Evolutionary conservation across 1,140 invertebrate genomes (phyloP), one percentile per base, ranked within the genome.

Genomic region (Ptiloglossa arizonensis): DNA sequence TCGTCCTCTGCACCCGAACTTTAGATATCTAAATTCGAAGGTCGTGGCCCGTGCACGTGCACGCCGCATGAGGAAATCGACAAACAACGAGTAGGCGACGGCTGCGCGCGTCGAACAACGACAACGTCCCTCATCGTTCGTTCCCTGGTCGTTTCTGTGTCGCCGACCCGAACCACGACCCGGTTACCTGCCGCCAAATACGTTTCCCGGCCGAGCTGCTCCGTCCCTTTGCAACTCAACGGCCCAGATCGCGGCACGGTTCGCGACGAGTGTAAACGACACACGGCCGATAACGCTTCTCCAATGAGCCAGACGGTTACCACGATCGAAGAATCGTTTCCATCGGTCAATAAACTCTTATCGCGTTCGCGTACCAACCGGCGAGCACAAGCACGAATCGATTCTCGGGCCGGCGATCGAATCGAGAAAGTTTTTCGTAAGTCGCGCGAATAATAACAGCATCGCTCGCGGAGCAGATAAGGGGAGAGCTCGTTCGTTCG

Each of bases 271-370:
- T 1, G 6, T 46, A 71, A 71, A 52, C 29, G 57, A 50, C 57
- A 19, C 22, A 6, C 0, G 1, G 1, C 27, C 19, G 74, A 63
- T 70, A 62, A 70, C 54, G 41, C 48, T 13, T 44, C 27, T 32
- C 57, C n/a, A n/a, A n/a, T n/a, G 24, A 50, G 44, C 27, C 22
- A 68, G 56, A 44, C 32, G 62, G 63, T 73, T 67, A 68, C 71
- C 67, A 29, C 57, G 57, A 83, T 83, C 74, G 27, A 64, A 50
- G 52, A 76, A 83, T 79, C 69, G 71, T 44, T 82, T 79, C 52
- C 59, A 79, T 83, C 81, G 75, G 81, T 83, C 81, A 83, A 79
- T 56, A 78, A 82, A 83, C 81, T 68, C 70, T 83, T 79, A 70
- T 83, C 75, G 46, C 46, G 15, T 8, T 8, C 52, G 41, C 44